Conservation (phyloP, 2,888 invertebrate species). For the Epinotia nisella region DNA sequence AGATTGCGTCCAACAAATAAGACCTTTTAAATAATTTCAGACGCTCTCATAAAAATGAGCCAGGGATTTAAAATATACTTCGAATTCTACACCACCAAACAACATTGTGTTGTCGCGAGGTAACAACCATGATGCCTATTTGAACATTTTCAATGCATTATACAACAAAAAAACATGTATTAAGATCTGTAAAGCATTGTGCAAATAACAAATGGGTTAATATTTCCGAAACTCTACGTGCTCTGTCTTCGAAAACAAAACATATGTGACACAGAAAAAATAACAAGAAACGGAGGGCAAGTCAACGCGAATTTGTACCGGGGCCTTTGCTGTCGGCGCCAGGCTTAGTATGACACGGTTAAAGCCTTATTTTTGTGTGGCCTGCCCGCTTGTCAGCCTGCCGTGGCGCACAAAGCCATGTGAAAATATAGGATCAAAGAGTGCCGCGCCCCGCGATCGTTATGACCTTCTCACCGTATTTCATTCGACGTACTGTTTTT, state of each 20-base stretch:
- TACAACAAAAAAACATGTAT: background rate
- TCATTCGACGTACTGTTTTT: conserved; percentile 44
- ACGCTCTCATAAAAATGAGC: conserved; percentile 39
- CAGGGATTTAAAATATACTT: conserved; percentile 28
- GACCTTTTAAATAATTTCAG: conserved; percentile 70
- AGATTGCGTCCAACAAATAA: conserved; percentile 70
- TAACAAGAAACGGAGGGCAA: conserved; percentile 64
- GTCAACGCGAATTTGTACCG: conserved; percentile 81
- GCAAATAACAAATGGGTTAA: conserved; percentile 10
- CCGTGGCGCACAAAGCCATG: conserved; percentile 81
- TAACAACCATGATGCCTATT: conserved; percentile 8
- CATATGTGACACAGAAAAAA: conserved; percentile 60
- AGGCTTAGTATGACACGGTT: conserved; percentile 83
- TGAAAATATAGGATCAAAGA: conserved; percentile 83
- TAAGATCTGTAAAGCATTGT: background rate
- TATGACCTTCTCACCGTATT: conserved; percentile 53
- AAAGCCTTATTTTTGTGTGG: conserved; percentile 84
- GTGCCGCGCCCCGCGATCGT: conserved; percentile 69
- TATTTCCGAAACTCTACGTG: conserved; percentile 7
- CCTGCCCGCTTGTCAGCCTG: conserved; percentile 82
- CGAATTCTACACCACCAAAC: background rate
- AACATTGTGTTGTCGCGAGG: background rate
- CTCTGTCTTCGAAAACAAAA: conserved; percentile 43
- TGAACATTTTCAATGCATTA: conserved; percentile 10
- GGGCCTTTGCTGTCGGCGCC: conserved; percentile 83